Conservation (phyloP, 92 coral and sea anemone species). For the Phenganax subtilis region DNA sequence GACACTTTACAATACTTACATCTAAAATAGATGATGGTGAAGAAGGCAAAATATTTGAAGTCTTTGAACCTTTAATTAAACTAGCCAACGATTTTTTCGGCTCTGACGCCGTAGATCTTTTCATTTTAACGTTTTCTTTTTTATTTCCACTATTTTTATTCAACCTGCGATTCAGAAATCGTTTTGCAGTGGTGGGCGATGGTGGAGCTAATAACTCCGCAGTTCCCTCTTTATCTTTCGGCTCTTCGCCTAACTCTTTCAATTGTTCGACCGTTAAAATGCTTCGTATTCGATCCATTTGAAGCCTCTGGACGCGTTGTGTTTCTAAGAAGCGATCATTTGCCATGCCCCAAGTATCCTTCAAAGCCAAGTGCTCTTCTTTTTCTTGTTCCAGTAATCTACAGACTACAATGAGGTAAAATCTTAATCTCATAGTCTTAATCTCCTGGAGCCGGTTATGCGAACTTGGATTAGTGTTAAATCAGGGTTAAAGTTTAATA, state of each 20-base stretch:
- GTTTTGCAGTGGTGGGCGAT: conserved; percentile 52
- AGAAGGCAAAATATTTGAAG: background rate
- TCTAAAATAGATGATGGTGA: conserved; percentile 27
- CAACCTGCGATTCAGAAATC: conserved; percentile 3
- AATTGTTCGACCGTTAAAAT: conserved; percentile 72
- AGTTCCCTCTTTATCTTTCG: conserved; percentile 13
- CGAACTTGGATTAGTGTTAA: too few relatives aligned
- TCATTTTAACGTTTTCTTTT: conserved; percentile 3
- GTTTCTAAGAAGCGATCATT: conserved; percentile 85
- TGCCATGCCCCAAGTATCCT: conserved; percentile 98
- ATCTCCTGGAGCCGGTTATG: too few relatives aligned
- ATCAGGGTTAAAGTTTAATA: too few relatives aligned
- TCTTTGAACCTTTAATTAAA: conserved; percentile 10
- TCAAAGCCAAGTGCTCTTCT: conserved; percentile 75
- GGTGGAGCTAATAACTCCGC: conserved; percentile 51
- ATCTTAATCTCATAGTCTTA: background rate
- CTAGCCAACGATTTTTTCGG: conserved; percentile 19
- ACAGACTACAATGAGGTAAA: conserved; percentile 53
- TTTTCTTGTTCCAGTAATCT: conserved; percentile 84
- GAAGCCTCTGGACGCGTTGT: conserved; percentile 59
- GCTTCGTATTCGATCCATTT: conserved; percentile 60
- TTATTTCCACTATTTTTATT: background rate
- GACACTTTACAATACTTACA: background rate
- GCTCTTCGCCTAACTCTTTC: conserved; percentile 47
- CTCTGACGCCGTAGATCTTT: conserved; percentile 3